Evolutionary conservation across 2,113 vertebrate genomes (phyloP), one percentile per base, ranked within the genome.

Genomic region (Boulengeromyrus knoepffleri): DNA sequence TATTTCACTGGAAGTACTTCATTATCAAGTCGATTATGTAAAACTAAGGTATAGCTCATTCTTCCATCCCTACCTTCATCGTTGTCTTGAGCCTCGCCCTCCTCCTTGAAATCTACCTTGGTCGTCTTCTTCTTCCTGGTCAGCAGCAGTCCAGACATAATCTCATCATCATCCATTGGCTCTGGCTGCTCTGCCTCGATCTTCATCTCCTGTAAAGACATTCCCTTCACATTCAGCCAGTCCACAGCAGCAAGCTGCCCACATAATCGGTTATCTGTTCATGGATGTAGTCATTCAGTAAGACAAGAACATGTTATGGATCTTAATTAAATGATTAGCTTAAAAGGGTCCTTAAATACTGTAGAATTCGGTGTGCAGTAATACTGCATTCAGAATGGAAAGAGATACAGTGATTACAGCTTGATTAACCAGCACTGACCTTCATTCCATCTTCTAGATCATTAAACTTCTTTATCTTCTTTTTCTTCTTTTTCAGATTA

Each of bases 401-500:
- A 24, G 80, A 47, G 42, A 47, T 46, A 47, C 80, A 42, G 42
- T 47, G 31, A 24, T 85, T n/a, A 47, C 80, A 46, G 6, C 21
- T 85, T n/a, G 45, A 85, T 53, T 39, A 56, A 87, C 46, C 27
- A n/a, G 31, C 8, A 95, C 97, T 94, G 92, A 98, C 98, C 98
- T 98, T 99, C 91, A 99, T 90, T 88, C 97, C 97, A 92, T 99
- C 98, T 93, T 99, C 98, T 9, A 97, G 85, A 31, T 99, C 98
- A 94, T 98, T 97, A 66, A 98, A 97, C 95, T 99, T 99, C 95
- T 98, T 99, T 89, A 97, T 95, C 95, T 99, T 99, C 96, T 99
- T 99, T 96, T 99, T 99, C 95, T 99, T 99, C 94, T 99, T 99
- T 95, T 99, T 99, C 92, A 99, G 98, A 95, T 99, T 99, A 94